These are phyloP conservation scores for Parapristionchus giblindavisi DNA, from an alignment of 2,888 invertebrate genomes.

Conservation along the genomic window DNA sequence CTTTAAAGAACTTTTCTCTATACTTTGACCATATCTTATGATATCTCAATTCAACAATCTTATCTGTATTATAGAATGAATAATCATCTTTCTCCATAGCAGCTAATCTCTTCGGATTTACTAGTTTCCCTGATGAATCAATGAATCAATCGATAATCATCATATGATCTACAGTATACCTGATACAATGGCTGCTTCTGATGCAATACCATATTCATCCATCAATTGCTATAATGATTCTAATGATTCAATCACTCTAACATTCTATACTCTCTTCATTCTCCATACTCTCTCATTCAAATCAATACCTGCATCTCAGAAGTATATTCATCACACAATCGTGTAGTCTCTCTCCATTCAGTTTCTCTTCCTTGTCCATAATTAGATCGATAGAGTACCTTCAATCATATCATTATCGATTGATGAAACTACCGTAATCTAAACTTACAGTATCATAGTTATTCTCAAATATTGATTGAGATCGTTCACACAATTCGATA, in stretches of 20 bases:
- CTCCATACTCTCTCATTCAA: no score
- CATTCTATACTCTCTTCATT: no score
- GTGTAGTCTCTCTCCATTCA: constrained; percentile 17
- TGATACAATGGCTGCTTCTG: constrained; percentile 60
- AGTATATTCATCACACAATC: constrained; percentile 46
- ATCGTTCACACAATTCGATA: constrained; percentile 46
- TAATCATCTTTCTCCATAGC: constrained; percentile 63
- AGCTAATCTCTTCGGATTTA: constrained; percentile 47
- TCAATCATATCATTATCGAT: not conserved
- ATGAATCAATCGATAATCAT: not conserved
- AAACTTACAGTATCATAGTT: constrained; percentile 43
- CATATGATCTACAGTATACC: constrained; percentile 22
- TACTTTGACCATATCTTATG: constrained; percentile 52
- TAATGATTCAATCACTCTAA: no score
- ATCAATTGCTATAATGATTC: constrained; percentile 56
- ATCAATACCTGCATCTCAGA: constrained; percentile 49
- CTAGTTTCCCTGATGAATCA: constrained; percentile 31
- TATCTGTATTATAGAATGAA: constrained; percentile 66
- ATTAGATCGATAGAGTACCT: constrained; percentile 6
- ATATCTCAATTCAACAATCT: constrained; percentile 61
- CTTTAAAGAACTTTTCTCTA: constrained; percentile 56
- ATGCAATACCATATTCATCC: constrained; percentile 62
- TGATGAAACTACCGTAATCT: not conserved
- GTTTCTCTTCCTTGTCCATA: not conserved
- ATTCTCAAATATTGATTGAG: constrained; percentile 45